Base-by-base conservation (phyloP, 2,113 vertebrate genomes). In the Megaptera novaeangliae region DNA sequence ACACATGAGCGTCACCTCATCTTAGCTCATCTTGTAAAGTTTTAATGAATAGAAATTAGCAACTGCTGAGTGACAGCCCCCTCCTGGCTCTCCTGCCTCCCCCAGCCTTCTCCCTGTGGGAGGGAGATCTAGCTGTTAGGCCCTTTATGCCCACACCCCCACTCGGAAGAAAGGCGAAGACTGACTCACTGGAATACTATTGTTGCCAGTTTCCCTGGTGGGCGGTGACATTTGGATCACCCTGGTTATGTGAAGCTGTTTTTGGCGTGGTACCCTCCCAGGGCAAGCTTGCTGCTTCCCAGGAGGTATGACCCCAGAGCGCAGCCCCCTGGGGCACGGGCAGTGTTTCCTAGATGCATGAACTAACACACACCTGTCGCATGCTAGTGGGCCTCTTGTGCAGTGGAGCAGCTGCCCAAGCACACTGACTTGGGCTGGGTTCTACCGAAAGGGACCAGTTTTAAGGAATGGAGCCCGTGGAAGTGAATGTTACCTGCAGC, bases 291-390 rank as follows among this genome's bases (percentile, higher is more conserved):
- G 94, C 71, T 96, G 74, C 95, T 85, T 68, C 96, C 87, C 86
- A 81, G 95, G 94, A 77, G 88, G 59, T 68, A 18, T 75, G 44
- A 68, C 82, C 68, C 46, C 41, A 59, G 86, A 69, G 64, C 8
- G 4, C 55, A 77, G 69, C 72, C 93, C 72, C 90, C 83, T 57
- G 93, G 41, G 82, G 82, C n/a, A 18, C 0, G 0, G 75, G 25
- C 36, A 0, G 31, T 96, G 91, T 89, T 86, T 91, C 77, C 88
- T 27, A 29, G 57, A 57, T 49, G 95, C 93, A 92, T 93, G 92
- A 92, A 99, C 98, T 99, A 98, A 99, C 98, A 97, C 0, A 84
- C 95, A 97, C 83, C 83, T 87, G 0, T 41, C 4, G 91, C 94
- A 41, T 63, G 98, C 91, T 91, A 80, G 69, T 95, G 52, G 13